Base-by-base conservation (phyloP, 2,888 invertebrate genomes). In the Panopea generosa region DNA sequence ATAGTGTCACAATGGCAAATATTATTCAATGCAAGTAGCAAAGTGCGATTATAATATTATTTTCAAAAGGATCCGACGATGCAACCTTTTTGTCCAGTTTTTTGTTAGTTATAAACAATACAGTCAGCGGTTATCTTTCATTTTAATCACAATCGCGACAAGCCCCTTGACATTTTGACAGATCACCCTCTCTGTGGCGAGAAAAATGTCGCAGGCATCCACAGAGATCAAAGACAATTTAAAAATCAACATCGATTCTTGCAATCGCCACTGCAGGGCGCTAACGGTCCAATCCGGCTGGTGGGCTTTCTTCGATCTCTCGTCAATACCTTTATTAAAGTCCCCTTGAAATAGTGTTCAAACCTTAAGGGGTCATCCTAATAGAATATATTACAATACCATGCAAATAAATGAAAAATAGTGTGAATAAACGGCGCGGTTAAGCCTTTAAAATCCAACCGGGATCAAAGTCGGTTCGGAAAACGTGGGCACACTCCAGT, bases 311-410 rank as follows among this genome's bases (percentile, higher is more conserved):
- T 52, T 49, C 61, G 43, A 60, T 66, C 53, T 55, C 60, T 53
- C 61, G 45, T 66, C 45, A 56, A 56, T 33, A 52, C 53, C 60
- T 40, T 40, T 43, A 43, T 55, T 61, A 61, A 61, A 61, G 66
- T 52, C 45, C 27, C 61, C 61, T 69, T 61, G 52, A 60, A 66
- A 66, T 60, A 50, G 61, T 62, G 70, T 63, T 59, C 49, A 60
- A 60, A 57, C 71, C 63, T 63, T 63, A 62, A 67, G 71, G 56
- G 71, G 61, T 62, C 52, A 40, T 67, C 49, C 63, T 68, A 72
- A 71, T 68, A 45, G 68, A 72, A 68, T 77, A 71, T 71, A 77
- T 77, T 67, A 77, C 67, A 71, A 77, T 77, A 77, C 68, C 45
- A 72, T 77, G 77, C 77, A 77, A 67, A 71, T 68, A 77, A 77